Evolutionary conservation across 2,888 invertebrate genomes (phyloP), one percentile per base, ranked within the genome.

Genomic region (Agrotis clavis): DNA sequence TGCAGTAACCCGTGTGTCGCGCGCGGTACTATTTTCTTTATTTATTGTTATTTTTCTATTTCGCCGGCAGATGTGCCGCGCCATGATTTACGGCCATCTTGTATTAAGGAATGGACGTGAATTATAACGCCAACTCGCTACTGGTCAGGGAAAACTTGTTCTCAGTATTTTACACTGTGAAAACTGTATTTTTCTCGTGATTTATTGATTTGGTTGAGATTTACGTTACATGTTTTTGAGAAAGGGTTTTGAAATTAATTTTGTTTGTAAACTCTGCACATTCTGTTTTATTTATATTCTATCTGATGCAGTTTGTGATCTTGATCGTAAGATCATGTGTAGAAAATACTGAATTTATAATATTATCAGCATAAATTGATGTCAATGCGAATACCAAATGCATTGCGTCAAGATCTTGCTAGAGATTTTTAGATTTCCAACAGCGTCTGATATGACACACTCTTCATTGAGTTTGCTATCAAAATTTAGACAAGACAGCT

Each of bases 11-110:
- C 84, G 83, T 83, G 80, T 88, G 85, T 85, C 85, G 82, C 84
- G 70, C 85, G 75, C 84, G 74, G 83, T 83, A 86, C 86, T 86
- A 87, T 89, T 90, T 91, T 90, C 92, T 90, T 92, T 95, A 96
- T 96, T 96, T 96, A 96, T 96, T 96, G 96, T 96, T 96, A 96
- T 96, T 96, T 96, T 96, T 96, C 96, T 96, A 96, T 96, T 96
- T 96, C 91, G 93, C 90, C 93, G 94, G 96, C 96, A 96, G 96
- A 96, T 96, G 96, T 95, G 94, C 94, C 92, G 87, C 85, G 84
- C 74, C 82, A 91, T 96, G 96, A 96, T 96, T 96, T 96, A 96
- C 96, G 92, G 90, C 84, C 88, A 87, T 87, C 90, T 88, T 87
- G 94, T 95, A 95, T 96, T 96, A 95, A 91, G 92, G 90, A 91